Base-by-base conservation (phyloP, 2,888 invertebrate species). In the Drosophila pseudotakahashii region DNA sequence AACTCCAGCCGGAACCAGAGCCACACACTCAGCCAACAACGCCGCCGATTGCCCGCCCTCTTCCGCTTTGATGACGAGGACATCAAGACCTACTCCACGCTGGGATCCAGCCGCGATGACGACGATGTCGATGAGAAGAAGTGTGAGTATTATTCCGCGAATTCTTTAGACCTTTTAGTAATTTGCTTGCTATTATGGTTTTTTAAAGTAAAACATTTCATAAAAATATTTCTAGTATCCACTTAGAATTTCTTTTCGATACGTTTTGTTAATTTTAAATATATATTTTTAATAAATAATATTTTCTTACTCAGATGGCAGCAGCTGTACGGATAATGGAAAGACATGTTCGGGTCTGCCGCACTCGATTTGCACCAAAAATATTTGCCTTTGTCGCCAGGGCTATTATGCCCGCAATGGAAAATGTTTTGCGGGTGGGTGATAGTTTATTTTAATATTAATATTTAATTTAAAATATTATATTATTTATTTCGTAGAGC, bases 381-480 rank as follows among this genome's bases (percentile, higher is more conserved):
- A 86, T 57, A 76, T 89, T 37, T 92, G 92, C 64, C 73, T 90
- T 34, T 92, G 92, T 63, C 80, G 89, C 3, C 87, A 81, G 55
- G 91, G 92, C 7, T 91, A 91, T 64, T 92, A 92, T 75, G 76
- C 78, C 30, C 77, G 80, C 37, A 86, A 85, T 63, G 86, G 83
- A 23, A 89, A 89, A 79, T 92, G 92, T 53, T 90, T 89, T 70
- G 91, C 92, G 54, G 92, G 92, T 92, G 62, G 59, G 63, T 30
- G 0, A 26, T 0, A 10, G 14, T 6, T 2, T 9, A 23, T 14
- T 0, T 13, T 0, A 9, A 4, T 0, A 7, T 30, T 7, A 30
- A 1, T 30, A 7, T 30, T 7, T 7, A 7, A 10, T 0, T 4
- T 7, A 9, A 11, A 45, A 47, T 0, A 10, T 1, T 3, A 1